phyloP scores from a whole-genome alignment of 2,888 invertebrate species.

The Eupithecia dodoneata region DNA sequence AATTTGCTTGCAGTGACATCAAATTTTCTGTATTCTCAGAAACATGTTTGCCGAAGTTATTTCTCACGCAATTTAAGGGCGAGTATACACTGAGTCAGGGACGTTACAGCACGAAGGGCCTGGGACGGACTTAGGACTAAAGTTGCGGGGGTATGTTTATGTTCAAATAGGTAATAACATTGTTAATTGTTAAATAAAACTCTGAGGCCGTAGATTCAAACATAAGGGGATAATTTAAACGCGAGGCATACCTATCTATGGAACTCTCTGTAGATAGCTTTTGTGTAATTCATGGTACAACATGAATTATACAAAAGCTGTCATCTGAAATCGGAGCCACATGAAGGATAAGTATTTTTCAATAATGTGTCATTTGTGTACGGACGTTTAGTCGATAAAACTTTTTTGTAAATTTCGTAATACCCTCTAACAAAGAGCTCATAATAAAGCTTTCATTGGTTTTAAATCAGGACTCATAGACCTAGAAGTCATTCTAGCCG shows the following conservation, averaged over 20 bases:
- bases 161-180: too few relatives aligned
- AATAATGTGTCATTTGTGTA: too few relatives aligned
- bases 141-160: not conserved
- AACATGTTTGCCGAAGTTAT: constrained; percentile 47
- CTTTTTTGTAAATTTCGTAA: not conserved
- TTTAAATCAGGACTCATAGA: too few relatives aligned
- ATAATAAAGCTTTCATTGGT: too few relatives aligned
- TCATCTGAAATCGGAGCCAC: too few relatives aligned
- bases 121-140: constrained; percentile 27
- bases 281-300: not conserved
- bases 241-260: not conserved
- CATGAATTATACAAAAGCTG: too few relatives aligned
- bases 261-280: not conserved
- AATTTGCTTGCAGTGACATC: constrained; percentile 52
- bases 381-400: too few relatives aligned
- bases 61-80: constrained; percentile 57
- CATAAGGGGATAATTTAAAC: not conserved
- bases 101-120: constrained; percentile 48
- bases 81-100: constrained; percentile 54
- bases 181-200: too few relatives aligned
- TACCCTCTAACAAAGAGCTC: too few relatives aligned
- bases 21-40: constrained; percentile 36
- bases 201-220: not conserved
- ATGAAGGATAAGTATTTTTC: not conserved
- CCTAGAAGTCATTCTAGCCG: too few relatives aligned